Percentiles rank a stretch among this genome's conserved stretches.
phyloP scores from a whole-genome alignment of 2,888 invertebrate genomes.

The Flexamia atlantica region DNA sequence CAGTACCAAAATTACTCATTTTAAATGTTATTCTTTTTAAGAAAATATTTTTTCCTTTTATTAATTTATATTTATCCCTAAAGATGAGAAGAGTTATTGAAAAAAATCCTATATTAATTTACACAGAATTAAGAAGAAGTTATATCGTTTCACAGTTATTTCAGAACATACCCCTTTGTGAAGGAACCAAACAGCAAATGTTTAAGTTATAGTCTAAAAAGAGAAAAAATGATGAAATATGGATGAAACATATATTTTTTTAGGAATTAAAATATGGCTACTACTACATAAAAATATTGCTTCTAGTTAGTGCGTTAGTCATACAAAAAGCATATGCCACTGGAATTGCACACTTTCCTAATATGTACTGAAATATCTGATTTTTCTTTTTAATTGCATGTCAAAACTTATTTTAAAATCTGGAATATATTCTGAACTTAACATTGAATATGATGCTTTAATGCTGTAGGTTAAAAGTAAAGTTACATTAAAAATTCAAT shows the following conservation, averaged over 20 bases:
- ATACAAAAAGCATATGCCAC: conserved; percentile 30
- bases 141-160: too few relatives aligned
- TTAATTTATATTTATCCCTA: neutral
- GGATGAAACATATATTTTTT: too few relatives aligned
- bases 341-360: conserved; percentile 1
- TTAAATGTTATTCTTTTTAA: neutral
- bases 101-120: too few relatives aligned
- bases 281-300: neutral
- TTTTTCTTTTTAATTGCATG: conserved; percentile 15
- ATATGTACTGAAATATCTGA: conserved; percentile 11
- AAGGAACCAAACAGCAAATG: too few relatives aligned
- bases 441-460: conserved; percentile 38
- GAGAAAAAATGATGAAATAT: too few relatives aligned
- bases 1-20: neutral
- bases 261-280: too few relatives aligned
- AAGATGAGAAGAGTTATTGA: neutral
- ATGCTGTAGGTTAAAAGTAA: conserved; percentile 27
- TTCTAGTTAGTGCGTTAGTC: neutral
- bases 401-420: conserved; percentile 5
- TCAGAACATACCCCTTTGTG: too few relatives aligned
- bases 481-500: neutral
- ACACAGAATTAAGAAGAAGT: too few relatives aligned
- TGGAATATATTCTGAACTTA: conserved; percentile 36
- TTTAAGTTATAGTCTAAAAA: too few relatives aligned
- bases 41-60: neutral